Evolutionary conservation across 2,888 invertebrate genomes (phyloP).

Genomic region (Limenitis camilla): DNA sequence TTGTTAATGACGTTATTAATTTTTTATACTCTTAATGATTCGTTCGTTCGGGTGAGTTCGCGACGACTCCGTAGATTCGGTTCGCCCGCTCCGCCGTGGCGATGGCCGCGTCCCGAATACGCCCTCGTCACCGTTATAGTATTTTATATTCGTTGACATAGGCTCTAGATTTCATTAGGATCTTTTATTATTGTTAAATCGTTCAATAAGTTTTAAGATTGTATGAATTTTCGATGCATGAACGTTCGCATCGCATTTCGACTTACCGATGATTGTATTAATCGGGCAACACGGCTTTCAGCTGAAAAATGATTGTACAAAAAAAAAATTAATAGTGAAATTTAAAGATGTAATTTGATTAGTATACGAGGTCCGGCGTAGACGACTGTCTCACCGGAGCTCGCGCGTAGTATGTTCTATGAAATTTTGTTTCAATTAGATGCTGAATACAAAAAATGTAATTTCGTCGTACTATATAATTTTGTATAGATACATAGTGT

Average conservation of each 20-base stretch:
- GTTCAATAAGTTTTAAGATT: slow-evolving; percentile 70
- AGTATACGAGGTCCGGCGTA: slow-evolving; percentile 39
- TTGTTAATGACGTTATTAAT: slow-evolving; percentile 69
- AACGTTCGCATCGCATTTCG: slow-evolving; percentile 63
- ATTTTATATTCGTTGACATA: slow-evolving; percentile 62
- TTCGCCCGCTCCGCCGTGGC: slow-evolving; percentile 24
- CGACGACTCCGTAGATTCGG: slow-evolving; percentile 20
- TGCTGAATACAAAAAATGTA: slow-evolving; percentile 65
- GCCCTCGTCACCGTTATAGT: slow-evolving; percentile 52
- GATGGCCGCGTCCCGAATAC: too few relatives aligned
- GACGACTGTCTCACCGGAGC: slow-evolving; percentile 14
- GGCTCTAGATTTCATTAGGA: slow-evolving; percentile 68
- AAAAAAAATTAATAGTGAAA: slow-evolving; percentile 54
- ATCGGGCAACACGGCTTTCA: slow-evolving; percentile 58
- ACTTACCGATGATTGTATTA: slow-evolving; percentile 43
- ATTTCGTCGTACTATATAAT: slow-evolving; percentile 37
- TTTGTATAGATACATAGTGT: slow-evolving; percentile 66
- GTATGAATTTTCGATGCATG: slow-evolving; percentile 67
- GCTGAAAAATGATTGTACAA: slow-evolving; percentile 71
- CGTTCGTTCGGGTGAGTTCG: slow-evolving; percentile 42
- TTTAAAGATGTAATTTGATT: slow-evolving; percentile 58
- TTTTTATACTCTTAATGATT: slow-evolving; percentile 56
- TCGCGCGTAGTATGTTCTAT: slow-evolving; percentile 59
- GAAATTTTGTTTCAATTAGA: slow-evolving; percentile 65
- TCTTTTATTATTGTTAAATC: slow-evolving; percentile 70